Base-by-base conservation (phyloP, 2,888 invertebrate species). In the Tanytarsus gracilentus region DNA sequence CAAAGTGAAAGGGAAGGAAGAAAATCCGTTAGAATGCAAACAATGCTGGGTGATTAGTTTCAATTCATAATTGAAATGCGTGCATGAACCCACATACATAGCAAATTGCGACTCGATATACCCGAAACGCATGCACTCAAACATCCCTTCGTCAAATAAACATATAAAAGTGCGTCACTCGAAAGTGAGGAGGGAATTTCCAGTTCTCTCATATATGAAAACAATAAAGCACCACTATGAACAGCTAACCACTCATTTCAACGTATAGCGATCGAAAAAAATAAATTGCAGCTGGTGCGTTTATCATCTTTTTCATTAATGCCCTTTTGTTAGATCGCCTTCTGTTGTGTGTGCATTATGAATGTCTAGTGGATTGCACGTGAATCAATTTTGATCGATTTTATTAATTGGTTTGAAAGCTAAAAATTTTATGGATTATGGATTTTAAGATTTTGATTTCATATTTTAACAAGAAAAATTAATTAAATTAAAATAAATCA, bases 41-140 rank as follows among this genome's bases (percentile, higher is more conserved):
- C 44, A 44, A 44, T 44, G 44, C 44, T 44, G 44, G n/a, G 44
- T 44, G 44, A 44, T 44, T 44, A 44, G 44, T 44, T 44, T 23
- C 44, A 44, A 44, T 44, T 44, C 44, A 44, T 44, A 44, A 44
- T 44, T 44, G 44, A 44, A 44, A 16, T 44, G 44, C 44, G 23
- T 44, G 9, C 11, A 3, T 44, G 44, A 44, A 44, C 44, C 44
- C 44, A 44, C 44, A 44, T 44, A 44, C 18, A 44, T 18, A 44
- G 44, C 44, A 44, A 44, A 44, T 44, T 44, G 44, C 44, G 44
- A 44, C 44, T 44, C 44, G 23, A 36, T 14, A 36, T 36, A 36
- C 36, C n/a, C 16, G 16, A 36, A 36, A 5, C 33, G 9, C n/a
- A 4, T 33, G 3, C 33, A 23, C 5, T 11, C 21, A 44, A 18